Evolutionary conservation across 2,113 vertebrate species (phyloP).

Genomic region (Myiagra hebetior): DNA sequence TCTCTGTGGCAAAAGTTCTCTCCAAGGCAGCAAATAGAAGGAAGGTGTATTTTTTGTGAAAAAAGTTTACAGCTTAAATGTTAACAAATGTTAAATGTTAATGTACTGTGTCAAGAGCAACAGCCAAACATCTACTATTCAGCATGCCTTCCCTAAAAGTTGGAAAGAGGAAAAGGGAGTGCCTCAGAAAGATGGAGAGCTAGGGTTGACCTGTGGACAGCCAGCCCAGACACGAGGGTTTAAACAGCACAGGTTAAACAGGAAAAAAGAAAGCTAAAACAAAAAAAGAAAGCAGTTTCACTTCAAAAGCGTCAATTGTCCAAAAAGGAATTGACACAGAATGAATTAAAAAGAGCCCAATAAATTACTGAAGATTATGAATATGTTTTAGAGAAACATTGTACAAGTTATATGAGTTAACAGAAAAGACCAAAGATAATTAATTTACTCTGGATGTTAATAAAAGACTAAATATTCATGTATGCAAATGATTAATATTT

Average conservation of each 20-base stretch:
- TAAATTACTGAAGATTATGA: not conserved
- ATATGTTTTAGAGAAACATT: not conserved
- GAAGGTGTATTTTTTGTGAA: not conserved
- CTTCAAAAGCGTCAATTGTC: not conserved
- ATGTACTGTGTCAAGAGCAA: not conserved
- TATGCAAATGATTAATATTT: conserved; percentile 8
- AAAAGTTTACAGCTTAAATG: not conserved
- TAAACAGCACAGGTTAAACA: not conserved
- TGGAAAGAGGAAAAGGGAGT: not conserved
- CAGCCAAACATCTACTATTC: not conserved
- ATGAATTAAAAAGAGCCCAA: not conserved
- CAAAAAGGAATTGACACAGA: not conserved
- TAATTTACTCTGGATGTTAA: not conserved
- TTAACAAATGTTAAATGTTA: not conserved
- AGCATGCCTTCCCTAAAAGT: not conserved
- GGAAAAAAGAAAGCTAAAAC: no score
- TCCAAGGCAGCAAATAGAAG: not conserved
- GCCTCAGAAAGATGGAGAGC: not conserved
- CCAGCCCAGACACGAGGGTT: not conserved
- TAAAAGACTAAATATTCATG: conserved; percentile 16
- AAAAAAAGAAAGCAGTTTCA: not conserved
- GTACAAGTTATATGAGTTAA: not conserved
- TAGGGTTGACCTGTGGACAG: not conserved
- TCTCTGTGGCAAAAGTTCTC: not conserved
- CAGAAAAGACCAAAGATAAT: not conserved